These are phyloP conservation scores for Neoitamus cyanurus DNA, from an alignment of 2,888 invertebrate species.

Conservation along the genomic window DNA sequence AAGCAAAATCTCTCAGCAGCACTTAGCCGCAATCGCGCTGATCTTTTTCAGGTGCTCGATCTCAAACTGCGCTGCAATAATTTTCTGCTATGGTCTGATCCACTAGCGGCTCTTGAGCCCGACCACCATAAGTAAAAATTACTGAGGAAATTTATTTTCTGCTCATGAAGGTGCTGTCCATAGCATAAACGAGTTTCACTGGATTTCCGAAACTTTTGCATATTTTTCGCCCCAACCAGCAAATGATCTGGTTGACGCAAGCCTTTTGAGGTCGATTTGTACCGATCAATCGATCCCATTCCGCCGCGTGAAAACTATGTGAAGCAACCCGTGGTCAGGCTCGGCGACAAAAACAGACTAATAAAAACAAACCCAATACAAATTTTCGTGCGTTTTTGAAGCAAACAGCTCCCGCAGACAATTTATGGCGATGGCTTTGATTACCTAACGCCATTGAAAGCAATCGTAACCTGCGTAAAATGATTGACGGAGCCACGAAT, in stretches of 20 bases:
- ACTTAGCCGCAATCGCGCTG: background rate
- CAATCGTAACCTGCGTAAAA: background rate
- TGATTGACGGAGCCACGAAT: background rate
- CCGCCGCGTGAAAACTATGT: background rate
- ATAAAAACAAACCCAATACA: background rate
- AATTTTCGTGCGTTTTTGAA: background rate
- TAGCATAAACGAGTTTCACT: background rate
- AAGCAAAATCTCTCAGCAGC: background rate
- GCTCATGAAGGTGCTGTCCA: background rate
- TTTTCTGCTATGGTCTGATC: background rate
- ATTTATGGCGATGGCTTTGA: background rate
- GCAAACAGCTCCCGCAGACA: background rate
- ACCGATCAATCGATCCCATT: background rate
- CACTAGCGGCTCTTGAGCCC: background rate
- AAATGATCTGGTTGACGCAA: background rate
- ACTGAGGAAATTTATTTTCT: background rate
- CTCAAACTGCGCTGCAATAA: background rate
- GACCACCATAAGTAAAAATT: background rate
- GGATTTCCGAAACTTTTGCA: constrained; percentile 13
- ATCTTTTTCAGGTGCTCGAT: background rate
- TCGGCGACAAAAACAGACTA: background rate
- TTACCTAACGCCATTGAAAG: background rate
- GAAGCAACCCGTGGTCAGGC: background rate
- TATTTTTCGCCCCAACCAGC: background rate
- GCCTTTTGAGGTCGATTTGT: constrained; percentile 17